Conservation (phyloP, 2,797 vertebrate species). For the Enteromius paludinosus region DNA sequence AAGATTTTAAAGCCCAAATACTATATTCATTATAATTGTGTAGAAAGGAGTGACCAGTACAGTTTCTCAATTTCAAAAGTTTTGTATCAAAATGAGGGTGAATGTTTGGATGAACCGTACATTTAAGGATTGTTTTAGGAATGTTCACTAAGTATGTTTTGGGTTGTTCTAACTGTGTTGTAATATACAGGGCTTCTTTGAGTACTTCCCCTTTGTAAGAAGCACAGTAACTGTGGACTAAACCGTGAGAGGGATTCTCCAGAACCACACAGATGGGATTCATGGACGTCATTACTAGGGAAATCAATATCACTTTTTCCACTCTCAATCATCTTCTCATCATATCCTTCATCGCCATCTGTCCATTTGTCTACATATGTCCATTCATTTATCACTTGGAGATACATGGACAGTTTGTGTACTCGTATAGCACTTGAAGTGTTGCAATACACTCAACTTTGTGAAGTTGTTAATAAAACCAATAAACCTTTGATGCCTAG, state of each 20-base stretch:
- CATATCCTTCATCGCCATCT: not conserved
- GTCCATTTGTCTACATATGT: not conserved
- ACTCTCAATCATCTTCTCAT: not conserved
- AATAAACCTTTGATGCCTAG: conserved; percentile 24
- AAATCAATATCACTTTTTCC: conserved; percentile 3
- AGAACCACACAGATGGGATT: conserved; percentile 9
- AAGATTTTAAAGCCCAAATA: not conserved
- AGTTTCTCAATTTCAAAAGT: not conserved
- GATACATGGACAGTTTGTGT: not conserved
- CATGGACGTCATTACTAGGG: not conserved
- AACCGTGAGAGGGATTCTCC: not conserved
- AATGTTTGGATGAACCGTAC: not conserved
- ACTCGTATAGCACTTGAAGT: not conserved
- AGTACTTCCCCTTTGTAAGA: conserved; percentile 84
- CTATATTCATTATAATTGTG: not conserved
- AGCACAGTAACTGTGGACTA: conserved; percentile 82
- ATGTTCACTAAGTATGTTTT: not conserved
- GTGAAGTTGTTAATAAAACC: conserved; percentile 34
- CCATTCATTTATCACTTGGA: conserved; percentile 1
- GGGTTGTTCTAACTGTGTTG: conserved; percentile 38
- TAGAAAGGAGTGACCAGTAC: not conserved
- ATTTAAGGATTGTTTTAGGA: not conserved
- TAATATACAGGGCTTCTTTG: conserved; percentile 86
- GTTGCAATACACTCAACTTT: not conserved
- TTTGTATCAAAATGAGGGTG: not conserved